Conservation (phyloP, 2,113 vertebrate genomes). For the Odocoileus virginianus region DNA sequence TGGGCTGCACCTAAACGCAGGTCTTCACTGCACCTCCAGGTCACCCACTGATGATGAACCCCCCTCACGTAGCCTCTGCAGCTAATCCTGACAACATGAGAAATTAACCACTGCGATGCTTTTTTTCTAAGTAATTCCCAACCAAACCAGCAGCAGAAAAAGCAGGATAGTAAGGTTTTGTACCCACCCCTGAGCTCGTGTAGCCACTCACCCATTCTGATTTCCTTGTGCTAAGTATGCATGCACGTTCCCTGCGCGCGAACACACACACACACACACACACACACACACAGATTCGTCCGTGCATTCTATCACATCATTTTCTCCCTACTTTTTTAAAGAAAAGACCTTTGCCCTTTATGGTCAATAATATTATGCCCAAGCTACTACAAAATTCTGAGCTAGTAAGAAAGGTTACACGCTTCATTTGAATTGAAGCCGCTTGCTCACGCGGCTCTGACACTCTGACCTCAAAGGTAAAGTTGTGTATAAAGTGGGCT, state of each 20-base stretch:
- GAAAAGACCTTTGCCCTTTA: neutral
- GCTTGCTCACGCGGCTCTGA: neutral
- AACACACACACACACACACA: rapidly evolving
- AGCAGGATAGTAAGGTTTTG: neutral
- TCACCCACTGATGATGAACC: rapidly evolving
- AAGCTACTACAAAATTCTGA: neutral
- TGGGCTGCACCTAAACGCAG: rapidly evolving
- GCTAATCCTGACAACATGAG: neutral
- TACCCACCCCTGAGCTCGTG: neutral
- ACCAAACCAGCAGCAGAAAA: neutral
- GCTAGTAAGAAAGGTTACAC: neutral
- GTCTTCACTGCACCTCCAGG: rapidly evolving
- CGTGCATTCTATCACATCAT: rapidly evolving
- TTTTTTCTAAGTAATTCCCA: neutral
- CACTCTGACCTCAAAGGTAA: neutral
- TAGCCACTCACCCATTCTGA: neutral
- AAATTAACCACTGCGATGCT: rapidly evolving
- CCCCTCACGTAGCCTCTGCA: rapidly evolving
- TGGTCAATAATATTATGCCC: neutral
- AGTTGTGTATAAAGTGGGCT: neutral
- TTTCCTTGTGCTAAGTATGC: neutral
- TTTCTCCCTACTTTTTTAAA: neutral
- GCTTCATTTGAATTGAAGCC: neutral
- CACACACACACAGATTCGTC: neutral
- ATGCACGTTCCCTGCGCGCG: rapidly evolving